Conservation (phyloP, 2,888 invertebrate genomes). For the Cactoblastis cactorum region DNA sequence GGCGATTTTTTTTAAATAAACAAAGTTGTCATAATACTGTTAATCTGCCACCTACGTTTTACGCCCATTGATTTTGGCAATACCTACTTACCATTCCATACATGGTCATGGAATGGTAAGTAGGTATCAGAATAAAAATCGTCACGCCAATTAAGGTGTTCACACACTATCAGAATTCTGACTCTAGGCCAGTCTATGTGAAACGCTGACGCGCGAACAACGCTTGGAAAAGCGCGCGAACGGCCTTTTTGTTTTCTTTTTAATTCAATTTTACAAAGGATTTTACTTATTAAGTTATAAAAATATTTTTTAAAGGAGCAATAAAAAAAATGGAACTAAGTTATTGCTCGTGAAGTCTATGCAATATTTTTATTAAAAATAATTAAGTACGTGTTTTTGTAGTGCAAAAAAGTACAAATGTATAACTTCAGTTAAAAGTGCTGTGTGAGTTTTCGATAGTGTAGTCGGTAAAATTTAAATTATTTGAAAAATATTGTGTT, state of each 20-base stretch:
- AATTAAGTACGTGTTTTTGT: neutral
- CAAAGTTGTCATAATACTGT: no score
- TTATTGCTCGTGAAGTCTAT: neutral
- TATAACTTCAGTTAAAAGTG: neutral
- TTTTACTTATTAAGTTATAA: no score
- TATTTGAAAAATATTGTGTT: constrained; percentile 3
- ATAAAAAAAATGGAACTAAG: neutral
- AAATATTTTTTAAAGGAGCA: no score
- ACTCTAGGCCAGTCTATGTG: constrained; percentile 1
- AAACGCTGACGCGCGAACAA: neutral
- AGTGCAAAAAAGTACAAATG: neutral
- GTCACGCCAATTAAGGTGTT: constrained; percentile 43
- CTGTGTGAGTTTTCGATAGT: neutral
- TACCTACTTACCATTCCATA: constrained; percentile 10
- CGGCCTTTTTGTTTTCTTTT: neutral
- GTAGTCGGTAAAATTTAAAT: neutral
- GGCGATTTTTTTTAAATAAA: no score
- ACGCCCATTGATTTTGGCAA: constrained; percentile 5
- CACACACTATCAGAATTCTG: constrained; percentile 13
- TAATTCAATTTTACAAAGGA: neutral
- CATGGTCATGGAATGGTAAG: constrained; percentile 19
- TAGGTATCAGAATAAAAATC: no score
- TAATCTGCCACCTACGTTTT: neutral
- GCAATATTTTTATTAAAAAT: neutral
- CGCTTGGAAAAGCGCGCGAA: neutral